Conservation (phyloP, 2,797 vertebrate genomes). For the Heliangelus exortis region DNA sequence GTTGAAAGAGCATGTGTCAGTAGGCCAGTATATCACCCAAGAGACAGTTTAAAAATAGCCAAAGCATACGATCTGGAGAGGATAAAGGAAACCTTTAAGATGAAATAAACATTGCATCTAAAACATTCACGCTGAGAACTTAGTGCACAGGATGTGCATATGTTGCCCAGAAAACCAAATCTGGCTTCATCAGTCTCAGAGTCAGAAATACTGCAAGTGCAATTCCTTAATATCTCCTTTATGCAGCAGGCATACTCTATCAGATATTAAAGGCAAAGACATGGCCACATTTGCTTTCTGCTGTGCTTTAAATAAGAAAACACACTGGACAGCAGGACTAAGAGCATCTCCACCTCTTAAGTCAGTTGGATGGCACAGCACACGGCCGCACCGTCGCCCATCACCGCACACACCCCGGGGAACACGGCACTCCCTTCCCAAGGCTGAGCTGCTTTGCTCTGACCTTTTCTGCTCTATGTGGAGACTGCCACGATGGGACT, state of each 20-base stretch:
- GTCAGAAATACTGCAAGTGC: background rate
- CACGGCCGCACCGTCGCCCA: background rate
- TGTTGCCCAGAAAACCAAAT: slow-evolving; percentile 62
- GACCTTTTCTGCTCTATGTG: background rate
- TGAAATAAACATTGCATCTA: slow-evolving; percentile 61
- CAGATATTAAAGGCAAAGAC: background rate
- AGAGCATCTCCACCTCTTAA: background rate
- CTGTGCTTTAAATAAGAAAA: background rate
- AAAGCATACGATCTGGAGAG: slow-evolving; percentile 36
- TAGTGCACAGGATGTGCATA: slow-evolving; percentile 51
- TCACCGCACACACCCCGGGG: background rate
- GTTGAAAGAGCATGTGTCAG: slow-evolving; percentile 32
- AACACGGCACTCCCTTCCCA: accelerated
- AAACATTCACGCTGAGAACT: slow-evolving; percentile 43
- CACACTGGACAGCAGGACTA: background rate
- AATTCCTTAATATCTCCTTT: slow-evolving; percentile 12
- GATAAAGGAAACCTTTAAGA: slow-evolving; percentile 64
- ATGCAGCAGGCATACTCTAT: background rate
- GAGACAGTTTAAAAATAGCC: slow-evolving; percentile 60
- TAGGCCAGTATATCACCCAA: slow-evolving; percentile 49
- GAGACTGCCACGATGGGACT: background rate
- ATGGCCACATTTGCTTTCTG: background rate
- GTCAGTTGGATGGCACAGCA: background rate
- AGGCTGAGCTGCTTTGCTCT: background rate
- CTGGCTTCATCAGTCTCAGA: background rate